These are phyloP conservation scores for Drosophila mayaguana DNA, from an alignment of 2,888 invertebrate species.

Conservation along the genomic window DNA sequence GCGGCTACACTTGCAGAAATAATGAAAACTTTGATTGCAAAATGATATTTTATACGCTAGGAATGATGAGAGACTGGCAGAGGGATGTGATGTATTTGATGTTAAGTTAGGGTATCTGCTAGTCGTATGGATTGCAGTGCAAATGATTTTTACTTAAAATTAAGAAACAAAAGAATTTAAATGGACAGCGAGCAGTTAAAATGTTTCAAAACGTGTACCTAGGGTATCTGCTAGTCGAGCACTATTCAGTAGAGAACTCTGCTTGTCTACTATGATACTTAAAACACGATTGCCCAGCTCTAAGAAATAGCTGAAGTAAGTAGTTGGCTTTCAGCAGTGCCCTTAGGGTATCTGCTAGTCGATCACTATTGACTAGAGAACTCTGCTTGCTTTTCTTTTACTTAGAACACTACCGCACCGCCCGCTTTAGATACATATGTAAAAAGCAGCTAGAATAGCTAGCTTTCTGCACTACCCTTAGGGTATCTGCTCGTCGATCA, in stretches of 20 bases:
- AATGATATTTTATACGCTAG: background rate
- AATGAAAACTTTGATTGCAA: background rate
- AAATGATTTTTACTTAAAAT: background rate
- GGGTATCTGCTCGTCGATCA: background rate
- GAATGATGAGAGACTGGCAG: background rate
- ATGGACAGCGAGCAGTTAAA: no score
- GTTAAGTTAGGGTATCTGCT: background rate
- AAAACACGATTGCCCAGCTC: no score
- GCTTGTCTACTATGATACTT: no score
- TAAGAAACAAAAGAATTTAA: background rate
- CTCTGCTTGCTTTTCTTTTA: no score
- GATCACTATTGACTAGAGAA: background rate
- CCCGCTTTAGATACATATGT: no score
- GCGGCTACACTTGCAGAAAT: slow-evolving; percentile 42
- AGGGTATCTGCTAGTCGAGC: background rate
- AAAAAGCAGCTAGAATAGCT: background rate
- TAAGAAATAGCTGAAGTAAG: no score
- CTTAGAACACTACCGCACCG: background rate
- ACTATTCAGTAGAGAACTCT: background rate
- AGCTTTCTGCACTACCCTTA: background rate
- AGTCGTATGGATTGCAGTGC: background rate
- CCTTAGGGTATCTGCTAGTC: background rate
- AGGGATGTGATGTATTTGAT: background rate
- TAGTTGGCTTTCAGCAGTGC: background rate
- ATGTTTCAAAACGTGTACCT: no score